phyloP scores from a whole-genome alignment of 1,140 invertebrate genomes.

The Ips nitidus region DNA sequence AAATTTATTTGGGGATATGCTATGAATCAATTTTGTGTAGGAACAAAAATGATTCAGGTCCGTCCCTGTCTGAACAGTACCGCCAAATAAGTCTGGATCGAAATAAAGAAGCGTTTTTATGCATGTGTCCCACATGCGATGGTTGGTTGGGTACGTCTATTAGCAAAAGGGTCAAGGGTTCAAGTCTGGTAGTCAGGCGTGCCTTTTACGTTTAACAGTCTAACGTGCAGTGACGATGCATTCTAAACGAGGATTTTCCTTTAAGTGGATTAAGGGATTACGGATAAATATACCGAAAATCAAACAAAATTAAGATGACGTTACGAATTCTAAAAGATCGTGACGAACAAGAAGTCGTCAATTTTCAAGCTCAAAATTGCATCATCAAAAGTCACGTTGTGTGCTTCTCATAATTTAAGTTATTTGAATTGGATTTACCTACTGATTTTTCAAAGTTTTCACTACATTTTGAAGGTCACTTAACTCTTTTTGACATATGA shows the following conservation, averaged over 20 bases:
- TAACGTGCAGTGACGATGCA: slow-evolving; percentile 20
- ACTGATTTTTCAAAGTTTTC: no score
- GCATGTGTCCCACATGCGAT: slow-evolving; percentile 6
- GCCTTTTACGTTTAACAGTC: slow-evolving; percentile 10
- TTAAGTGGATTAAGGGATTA: no score
- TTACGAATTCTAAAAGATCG: no score
- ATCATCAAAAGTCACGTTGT: no score
- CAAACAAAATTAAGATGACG: no score
- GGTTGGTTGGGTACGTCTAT: slow-evolving; percentile 2
- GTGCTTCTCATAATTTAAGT: no score
- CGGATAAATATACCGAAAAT: no score
- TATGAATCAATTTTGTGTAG: neutral
- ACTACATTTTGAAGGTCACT: no score
- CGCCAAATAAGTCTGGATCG: neutral
- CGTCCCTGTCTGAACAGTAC: neutral
- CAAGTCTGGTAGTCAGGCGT: slow-evolving; percentile 16
- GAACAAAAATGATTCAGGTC: neutral
- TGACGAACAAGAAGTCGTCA: no score
- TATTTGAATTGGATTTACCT: no score
- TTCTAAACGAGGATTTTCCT: slow-evolving; percentile 26
- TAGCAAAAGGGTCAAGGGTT: slow-evolving; percentile 33
- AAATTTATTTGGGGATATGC: neutral
- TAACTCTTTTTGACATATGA: no score
- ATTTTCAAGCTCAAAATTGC: no score
- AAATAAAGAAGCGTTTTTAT: slow-evolving; percentile 18